These are phyloP conservation scores for Furcula furcula DNA, from an alignment of 2,888 invertebrate species.

Conservation along the genomic window DNA sequence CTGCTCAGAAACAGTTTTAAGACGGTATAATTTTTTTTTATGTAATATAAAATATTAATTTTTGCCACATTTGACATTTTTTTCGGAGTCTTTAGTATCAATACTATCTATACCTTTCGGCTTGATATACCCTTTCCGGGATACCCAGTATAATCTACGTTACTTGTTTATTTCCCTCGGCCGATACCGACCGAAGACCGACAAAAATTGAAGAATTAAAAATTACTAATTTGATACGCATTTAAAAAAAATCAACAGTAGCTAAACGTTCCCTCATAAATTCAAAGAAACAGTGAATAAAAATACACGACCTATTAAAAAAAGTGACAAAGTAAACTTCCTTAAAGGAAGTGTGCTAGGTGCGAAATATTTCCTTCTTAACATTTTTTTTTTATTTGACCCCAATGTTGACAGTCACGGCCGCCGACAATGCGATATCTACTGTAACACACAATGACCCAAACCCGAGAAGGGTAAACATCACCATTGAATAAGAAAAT, in stretches of 20 bases:
- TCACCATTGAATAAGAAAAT: conserved; percentile 54
- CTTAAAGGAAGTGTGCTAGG: conserved; percentile 52
- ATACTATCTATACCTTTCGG: too few species aligned
- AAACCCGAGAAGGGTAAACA: conserved; percentile 73
- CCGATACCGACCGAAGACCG: too few species aligned
- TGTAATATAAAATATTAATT: too few species aligned
- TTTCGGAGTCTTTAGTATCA: too few species aligned
- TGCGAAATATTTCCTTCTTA: conserved; percentile 70
- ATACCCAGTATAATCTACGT: too few species aligned
- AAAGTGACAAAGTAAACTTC: conserved; percentile 59
- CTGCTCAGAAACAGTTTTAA: too few species aligned
- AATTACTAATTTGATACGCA: conserved; percentile 26
- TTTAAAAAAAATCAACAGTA: conserved; percentile 21
- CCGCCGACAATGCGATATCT: conserved; percentile 57
- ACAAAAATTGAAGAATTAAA: too few species aligned
- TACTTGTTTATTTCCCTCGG: too few species aligned
- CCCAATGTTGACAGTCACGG: conserved; percentile 69
- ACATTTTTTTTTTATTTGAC: conserved; percentile 54
- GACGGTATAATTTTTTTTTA: too few species aligned
- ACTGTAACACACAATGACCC: conserved; percentile 58
- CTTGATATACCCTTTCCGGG: too few species aligned
- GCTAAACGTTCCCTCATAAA: conserved; percentile 15
- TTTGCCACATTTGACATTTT: too few species aligned
- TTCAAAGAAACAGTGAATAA: conserved; percentile 13
- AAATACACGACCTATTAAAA: conserved; percentile 32